Evolutionary conservation across 2,113 vertebrate genomes (phyloP).

Genomic region (Myiozetetes cayanensis): DNA sequence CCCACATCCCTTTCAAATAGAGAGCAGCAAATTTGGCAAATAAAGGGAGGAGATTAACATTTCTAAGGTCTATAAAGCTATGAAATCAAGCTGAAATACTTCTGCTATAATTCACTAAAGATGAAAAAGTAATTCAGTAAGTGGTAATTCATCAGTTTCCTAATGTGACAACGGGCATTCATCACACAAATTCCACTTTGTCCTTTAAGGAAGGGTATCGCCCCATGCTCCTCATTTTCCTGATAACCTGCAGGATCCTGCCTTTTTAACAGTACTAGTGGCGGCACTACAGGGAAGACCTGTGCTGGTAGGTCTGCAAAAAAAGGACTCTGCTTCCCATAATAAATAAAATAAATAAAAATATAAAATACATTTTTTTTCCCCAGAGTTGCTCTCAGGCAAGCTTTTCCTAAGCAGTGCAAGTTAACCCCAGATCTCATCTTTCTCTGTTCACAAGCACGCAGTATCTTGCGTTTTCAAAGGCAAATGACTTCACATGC

Average conservation of each 20-base stretch:
- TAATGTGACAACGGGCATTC: slow-evolving; percentile 1
- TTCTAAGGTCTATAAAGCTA: neutral
- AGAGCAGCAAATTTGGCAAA: neutral
- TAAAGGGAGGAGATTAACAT: neutral
- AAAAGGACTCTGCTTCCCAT: neutral
- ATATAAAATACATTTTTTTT: neutral
- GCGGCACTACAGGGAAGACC: neutral
- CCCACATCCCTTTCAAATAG: neutral
- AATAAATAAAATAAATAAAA: neutral
- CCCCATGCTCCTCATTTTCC: neutral
- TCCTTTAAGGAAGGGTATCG: neutral
- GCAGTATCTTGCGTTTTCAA: neutral
- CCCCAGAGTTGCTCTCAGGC: neutral
- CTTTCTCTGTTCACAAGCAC: neutral
- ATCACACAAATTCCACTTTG: neutral
- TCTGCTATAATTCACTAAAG: slow-evolving; percentile 4
- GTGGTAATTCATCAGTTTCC: slow-evolving; percentile 34
- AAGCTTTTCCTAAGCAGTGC: neutral
- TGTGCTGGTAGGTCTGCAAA: neutral
- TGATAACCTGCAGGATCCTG: neutral
- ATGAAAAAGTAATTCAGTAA: slow-evolving; percentile 46
- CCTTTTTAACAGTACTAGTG: neutral
- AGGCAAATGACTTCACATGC: neutral
- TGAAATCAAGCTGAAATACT: slow-evolving; percentile 10
- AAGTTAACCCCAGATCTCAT: neutral